Conservation (phyloP, 1,140 invertebrate species). For the Hetaerina americana region DNA sequence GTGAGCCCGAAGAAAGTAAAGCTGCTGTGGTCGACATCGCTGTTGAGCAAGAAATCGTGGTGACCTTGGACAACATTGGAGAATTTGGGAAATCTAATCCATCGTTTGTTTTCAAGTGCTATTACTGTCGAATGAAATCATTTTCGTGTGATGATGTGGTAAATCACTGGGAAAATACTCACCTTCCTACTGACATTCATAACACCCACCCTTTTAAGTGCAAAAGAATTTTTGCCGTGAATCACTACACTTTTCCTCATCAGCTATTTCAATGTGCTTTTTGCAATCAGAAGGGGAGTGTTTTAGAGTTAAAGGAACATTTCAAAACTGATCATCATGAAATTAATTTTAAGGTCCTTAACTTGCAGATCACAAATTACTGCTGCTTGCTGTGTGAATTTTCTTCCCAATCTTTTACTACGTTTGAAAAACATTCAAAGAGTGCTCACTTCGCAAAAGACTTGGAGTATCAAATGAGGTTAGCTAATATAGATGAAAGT, state of each 20-base stretch:
- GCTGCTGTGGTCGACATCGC: too few species aligned
- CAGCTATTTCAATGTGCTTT: not conserved
- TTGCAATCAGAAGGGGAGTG: not conserved
- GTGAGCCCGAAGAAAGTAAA: too few species aligned
- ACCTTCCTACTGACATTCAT: not conserved
- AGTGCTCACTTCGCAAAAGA: too few species aligned
- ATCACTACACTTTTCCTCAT: not conserved
- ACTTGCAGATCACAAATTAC: not conserved
- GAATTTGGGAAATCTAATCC: not conserved
- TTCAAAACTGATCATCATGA: not conserved
- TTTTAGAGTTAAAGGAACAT: not conserved
- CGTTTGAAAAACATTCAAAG: not conserved
- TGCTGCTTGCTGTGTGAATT: not conserved
- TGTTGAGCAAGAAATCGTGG: too few species aligned
- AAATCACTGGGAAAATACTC: not conserved
- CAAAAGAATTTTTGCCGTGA: not conserved
- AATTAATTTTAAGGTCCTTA: not conserved
- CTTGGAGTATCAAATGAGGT: too few species aligned
- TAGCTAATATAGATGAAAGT: too few species aligned
- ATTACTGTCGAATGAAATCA: not conserved
- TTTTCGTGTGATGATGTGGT: not conserved
- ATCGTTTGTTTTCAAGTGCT: not conserved
- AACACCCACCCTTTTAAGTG: not conserved
- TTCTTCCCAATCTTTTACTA: not conserved
- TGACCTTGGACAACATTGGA: not conserved